Conservation (phyloP, 2,113 vertebrate genomes). For the Tiliqua scincoides region DNA sequence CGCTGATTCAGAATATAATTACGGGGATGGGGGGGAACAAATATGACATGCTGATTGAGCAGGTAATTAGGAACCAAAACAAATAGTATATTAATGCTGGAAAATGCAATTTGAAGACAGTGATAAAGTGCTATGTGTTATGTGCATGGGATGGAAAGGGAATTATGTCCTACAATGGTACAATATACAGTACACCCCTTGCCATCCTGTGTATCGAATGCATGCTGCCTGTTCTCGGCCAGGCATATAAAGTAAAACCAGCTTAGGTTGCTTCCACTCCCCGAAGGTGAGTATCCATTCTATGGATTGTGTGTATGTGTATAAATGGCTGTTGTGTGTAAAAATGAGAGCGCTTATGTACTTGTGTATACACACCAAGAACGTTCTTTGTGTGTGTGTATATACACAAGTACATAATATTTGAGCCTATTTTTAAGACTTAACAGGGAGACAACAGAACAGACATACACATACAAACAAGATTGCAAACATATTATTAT, state of each 20-base stretch:
- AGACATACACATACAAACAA: no score
- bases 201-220: neutral
- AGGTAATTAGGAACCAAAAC: constrained; percentile 71
- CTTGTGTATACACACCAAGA: neutral
- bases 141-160: constrained; percentile 38
- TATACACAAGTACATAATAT: no score
- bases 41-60: constrained; percentile 65
- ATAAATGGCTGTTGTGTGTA: no score
- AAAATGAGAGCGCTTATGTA: neutral
- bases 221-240: neutral
- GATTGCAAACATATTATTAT: no score
- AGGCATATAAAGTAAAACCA: neutral
- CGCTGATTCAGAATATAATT: constrained; percentile 68
- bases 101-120: constrained; percentile 63
- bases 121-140: constrained; percentile 52
- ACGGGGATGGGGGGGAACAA: constrained; percentile 9
- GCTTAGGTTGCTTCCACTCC: neutral
- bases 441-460: no score
- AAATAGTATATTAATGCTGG: constrained; percentile 57
- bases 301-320: neutral
- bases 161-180: constrained; percentile 14
- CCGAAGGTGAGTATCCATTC: neutral
- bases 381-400: no score
- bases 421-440: no score
- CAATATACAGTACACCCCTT: no score